These are phyloP conservation scores for Drosophila peninsularis DNA, from an alignment of 2,888 invertebrate species.

Conservation along the genomic window DNA sequence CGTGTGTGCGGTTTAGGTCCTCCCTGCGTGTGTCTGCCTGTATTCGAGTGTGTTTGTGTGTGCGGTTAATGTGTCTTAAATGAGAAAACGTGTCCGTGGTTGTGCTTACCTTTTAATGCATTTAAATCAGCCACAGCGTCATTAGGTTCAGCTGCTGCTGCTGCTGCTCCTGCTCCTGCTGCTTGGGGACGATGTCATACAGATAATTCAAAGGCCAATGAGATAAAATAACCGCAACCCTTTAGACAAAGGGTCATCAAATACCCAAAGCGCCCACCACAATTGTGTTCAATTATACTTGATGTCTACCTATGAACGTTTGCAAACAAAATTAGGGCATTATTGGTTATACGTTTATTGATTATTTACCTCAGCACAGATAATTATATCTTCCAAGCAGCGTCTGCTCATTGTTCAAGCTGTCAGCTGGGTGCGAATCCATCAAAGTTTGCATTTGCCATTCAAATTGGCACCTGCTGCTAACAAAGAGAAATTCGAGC, in stretches of 20 bases:
- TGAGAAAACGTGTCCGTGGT: conserved; percentile 69
- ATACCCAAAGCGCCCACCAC: not conserved
- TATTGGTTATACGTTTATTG: not conserved
- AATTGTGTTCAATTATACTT: not conserved
- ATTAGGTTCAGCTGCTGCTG: conserved; percentile 50
- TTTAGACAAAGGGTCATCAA: conserved; percentile 10
- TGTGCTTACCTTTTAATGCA: conserved; percentile 46
- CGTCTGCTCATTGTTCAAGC: not conserved
- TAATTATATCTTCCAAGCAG: not conserved
- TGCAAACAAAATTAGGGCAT: not conserved
- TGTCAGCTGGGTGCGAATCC: not conserved
- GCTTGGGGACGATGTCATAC: conserved; percentile 9
- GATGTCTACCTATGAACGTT: not conserved
- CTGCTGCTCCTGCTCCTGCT: conserved; percentile 2
- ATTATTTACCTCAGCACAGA: not conserved
- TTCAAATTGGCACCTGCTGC: conserved; percentile 54
- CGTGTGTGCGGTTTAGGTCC: conserved; percentile 19
- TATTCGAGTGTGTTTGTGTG: conserved; percentile 7
- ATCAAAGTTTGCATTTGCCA: conserved; percentile 1
- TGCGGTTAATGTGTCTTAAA: conserved; percentile 69
- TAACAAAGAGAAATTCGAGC: conserved; percentile 47
- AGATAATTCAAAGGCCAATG: conserved; percentile 33
- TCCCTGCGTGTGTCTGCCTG: conserved; percentile 13
- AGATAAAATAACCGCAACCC: conserved; percentile 2
- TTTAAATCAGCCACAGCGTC: conserved; percentile 45